These are phyloP conservation scores for Lottia gigantea DNA, from an alignment of 2,888 invertebrate species.

Conservation along the genomic window DNA sequence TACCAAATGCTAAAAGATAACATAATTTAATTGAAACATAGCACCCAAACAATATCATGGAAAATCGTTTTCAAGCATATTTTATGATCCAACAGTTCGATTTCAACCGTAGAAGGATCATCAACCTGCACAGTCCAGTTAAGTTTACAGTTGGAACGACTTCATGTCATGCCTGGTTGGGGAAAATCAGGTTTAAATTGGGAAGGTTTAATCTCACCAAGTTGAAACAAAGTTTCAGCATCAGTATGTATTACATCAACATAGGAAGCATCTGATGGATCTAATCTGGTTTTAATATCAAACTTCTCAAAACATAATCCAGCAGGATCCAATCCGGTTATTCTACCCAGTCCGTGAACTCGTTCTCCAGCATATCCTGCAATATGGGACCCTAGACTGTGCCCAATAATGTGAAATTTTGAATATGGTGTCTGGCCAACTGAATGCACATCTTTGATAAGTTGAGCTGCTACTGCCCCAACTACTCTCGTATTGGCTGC, in stretches of 20 bases:
- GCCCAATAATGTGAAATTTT: constrained; percentile 10
- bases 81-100: too few species aligned
- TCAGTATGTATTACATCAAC: constrained; percentile 92
- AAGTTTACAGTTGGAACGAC: too few species aligned
- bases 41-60: too few species aligned
- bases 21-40: background rate
- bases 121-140: too few species aligned
- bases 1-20: constrained; percentile 41
- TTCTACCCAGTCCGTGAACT: background rate
- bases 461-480: constrained; percentile 25
- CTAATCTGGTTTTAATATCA: constrained; percentile 82
- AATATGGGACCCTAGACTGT: constrained; percentile 12
- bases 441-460: constrained; percentile 17
- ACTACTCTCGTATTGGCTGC: constrained; percentile 30
- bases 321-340: constrained; percentile 78
- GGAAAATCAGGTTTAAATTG: too few species aligned
- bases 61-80: too few species aligned
- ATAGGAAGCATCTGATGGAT: constrained; percentile 83
- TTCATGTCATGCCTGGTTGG: too few species aligned
- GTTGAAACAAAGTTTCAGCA: constrained; percentile 59
- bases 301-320: constrained; percentile 90
- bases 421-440: constrained; percentile 5
- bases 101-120: too few species aligned
- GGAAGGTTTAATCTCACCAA: constrained; percentile 1
- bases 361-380: background rate